Evolutionary conservation across 2,888 invertebrate genomes (phyloP).

Genomic region (Ormyrus rosae): DNA sequence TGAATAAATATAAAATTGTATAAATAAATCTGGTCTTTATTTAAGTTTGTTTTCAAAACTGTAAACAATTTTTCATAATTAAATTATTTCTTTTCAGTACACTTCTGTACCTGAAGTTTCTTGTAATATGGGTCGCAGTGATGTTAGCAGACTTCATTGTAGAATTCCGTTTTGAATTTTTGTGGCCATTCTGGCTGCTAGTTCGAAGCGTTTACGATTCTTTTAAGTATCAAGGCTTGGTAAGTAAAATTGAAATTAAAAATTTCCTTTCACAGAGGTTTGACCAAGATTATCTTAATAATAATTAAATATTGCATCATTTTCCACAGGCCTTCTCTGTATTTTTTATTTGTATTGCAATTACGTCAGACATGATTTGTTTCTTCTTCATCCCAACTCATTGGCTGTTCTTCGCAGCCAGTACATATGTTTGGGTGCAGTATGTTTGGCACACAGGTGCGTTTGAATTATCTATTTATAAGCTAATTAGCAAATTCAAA

Average conservation of each 20-base stretch:
- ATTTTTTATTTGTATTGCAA: constrained; percentile 97
- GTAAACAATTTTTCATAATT: not conserved
- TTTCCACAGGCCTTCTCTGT: constrained; percentile 93
- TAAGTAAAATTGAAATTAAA: constrained; percentile 77
- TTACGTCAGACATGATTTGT: constrained; percentile 98
- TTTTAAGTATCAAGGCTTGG: constrained; percentile 98
- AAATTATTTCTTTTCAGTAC: constrained; percentile 83
- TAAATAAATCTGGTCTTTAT: not conserved
- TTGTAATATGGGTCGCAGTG: constrained; percentile 95
- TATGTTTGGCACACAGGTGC: constrained; percentile 98
- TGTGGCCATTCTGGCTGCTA: constrained; percentile 99
- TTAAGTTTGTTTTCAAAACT: not conserved
- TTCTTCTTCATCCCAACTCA: constrained; percentile 99
- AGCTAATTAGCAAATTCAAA: not conserved
- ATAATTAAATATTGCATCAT: constrained; percentile 62
- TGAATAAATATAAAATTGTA: not conserved
- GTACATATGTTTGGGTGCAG: constrained; percentile 99
- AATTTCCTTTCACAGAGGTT: not conserved
- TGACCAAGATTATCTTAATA: not conserved
- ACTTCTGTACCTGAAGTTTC: constrained; percentile 95
- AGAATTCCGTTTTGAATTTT: constrained; percentile 99
- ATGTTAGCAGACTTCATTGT: constrained; percentile 96
- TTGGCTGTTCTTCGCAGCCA: constrained; percentile 98
- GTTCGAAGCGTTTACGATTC: constrained; percentile 97
- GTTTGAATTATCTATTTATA: constrained; percentile 45